phyloP scores from a whole-genome alignment of 2,797 vertebrate genomes.

The Thamnophis elegans region DNA sequence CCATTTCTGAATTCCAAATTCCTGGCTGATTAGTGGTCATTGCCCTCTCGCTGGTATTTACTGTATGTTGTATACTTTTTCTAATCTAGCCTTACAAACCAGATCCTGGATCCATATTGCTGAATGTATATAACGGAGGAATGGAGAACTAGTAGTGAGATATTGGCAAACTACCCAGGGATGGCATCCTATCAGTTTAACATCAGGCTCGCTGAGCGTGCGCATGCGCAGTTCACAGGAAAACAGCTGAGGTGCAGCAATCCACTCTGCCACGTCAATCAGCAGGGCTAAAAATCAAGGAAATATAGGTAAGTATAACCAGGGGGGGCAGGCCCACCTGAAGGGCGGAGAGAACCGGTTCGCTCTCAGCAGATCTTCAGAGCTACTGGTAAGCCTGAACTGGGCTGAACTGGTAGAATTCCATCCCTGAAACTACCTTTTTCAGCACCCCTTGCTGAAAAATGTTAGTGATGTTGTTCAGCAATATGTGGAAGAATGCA shows the following conservation, averaged over 20 bases:
- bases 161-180: neutral
- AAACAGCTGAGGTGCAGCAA: no score
- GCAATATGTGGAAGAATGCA: neutral
- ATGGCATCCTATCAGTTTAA: no score
- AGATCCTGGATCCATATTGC: neutral
- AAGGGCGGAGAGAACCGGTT: no score
- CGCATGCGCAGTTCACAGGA: no score
- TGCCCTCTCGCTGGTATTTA: neutral
- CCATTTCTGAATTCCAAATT: neutral
- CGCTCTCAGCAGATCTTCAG: no score
- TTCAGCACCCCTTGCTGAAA: neutral
- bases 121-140: neutral
- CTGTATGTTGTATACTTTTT: neutral
- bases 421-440: neutral
- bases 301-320: no score
- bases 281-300: no score
- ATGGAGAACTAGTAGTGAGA: neutral
- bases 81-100: neutral
- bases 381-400: no score
- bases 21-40: neutral
- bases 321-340: no score
- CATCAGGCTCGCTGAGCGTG: no score
- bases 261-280: no score
- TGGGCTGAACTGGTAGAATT: no score
- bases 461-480: neutral